A percentile compares a stretch with the other conserved stretches of the same genome.
Evolutionary conservation across 2,888 invertebrate genomes (phyloP).

Genomic region (Dioctria rufipes): DNA sequence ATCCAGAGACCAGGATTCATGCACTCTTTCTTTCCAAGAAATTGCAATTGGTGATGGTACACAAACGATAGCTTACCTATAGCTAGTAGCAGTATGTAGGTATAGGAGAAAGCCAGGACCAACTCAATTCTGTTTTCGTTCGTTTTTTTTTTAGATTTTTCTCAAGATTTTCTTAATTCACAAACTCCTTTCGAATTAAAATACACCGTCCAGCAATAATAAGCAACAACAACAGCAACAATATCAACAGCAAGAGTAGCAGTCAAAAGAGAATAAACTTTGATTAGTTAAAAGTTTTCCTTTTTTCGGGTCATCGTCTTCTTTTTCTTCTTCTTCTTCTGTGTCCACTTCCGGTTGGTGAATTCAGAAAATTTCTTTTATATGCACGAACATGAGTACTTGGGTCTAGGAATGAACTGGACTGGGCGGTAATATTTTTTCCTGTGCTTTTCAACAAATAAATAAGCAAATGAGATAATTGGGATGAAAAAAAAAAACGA

Average conservation of each 20-base stretch:
- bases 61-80: no score
- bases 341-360: neutral
- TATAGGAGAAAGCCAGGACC: neutral
- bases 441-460: conserved; percentile 45
- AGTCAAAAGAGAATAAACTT: conserved; percentile 53
- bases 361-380: conserved; percentile 15
- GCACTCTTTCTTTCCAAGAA: conserved; percentile 21
- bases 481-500: conserved; percentile 41
- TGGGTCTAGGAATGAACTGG: neutral
- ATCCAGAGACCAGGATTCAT: neutral
- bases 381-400: conserved; percentile 21
- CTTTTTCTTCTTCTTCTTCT: neutral
- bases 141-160: conserved; percentile 25
- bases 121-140: conserved; percentile 44
- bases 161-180: conserved; percentile 53
- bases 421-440: conserved; percentile 24
- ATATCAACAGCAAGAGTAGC: conserved; percentile 29
- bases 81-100: no score
- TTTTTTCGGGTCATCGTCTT: neutral
- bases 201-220: conserved; percentile 15
- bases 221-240: neutral
- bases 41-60: neutral
- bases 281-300: conserved; percentile 52
- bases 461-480: conserved; percentile 55
- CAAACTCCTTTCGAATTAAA: conserved; percentile 51